Evolutionary conservation across 2,888 invertebrate genomes (phyloP), one percentile per base, ranked within the genome.

Genomic region (Conchocele bisecta): DNA sequence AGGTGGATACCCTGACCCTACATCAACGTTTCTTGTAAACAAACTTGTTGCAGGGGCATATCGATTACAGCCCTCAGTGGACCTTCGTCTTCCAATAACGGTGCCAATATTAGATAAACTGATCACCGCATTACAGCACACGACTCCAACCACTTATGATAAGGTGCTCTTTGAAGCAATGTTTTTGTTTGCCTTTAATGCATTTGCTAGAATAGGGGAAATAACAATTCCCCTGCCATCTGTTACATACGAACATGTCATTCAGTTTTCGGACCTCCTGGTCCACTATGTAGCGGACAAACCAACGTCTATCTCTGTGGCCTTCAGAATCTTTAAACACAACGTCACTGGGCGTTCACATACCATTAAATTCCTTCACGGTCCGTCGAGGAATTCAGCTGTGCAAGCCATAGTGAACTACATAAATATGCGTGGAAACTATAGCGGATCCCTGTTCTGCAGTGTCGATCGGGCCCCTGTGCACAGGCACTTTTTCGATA

Each of bases 131-230:
- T 28, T 65, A 7, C 15, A 29, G 2, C 22, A n/a, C 13, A 26
- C 53, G 2, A 33, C 29, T 13, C 7, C 20, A 33, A n/a, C 37
- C 2, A 13, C 22, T 2, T 57, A 48, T 41, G 50, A 61, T 28
- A 13, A 9, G 9, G 11, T 11, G 17, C 24, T 65, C 24, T 48
- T 65, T 26, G 20, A 29, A n/a, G 48, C 65, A 3, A 50, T 65
- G 39, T 65, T 28, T n/a, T n/a, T 50, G 3, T 50, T 57, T 20
- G 57, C 65, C 2, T 65, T 65, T 20, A 48, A 37, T 41, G 41
- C 50, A 2, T 57, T 65, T 57, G 48, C 50, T 20, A 24, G 57
- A 39, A 57, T 65, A 24, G 65, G 57, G 1, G 65, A 65, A 50
- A 42, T 41, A 13, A 37, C 57, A 3, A n/a, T 28, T 28, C n/a